Evolutionary conservation across 2,113 vertebrate species (phyloP).

Genomic region (Antigone vipio): DNA sequence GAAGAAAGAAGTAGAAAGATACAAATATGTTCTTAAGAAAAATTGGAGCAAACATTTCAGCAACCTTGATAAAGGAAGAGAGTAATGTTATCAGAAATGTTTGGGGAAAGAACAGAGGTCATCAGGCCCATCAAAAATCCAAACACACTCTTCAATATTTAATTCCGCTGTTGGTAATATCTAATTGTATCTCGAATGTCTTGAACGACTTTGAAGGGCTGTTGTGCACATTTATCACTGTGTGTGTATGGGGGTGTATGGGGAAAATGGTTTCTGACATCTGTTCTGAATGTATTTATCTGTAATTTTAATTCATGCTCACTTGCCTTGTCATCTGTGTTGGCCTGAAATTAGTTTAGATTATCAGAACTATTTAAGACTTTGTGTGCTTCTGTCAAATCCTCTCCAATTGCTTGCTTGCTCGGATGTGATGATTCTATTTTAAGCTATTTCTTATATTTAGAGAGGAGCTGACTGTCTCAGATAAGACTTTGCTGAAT

Average conservation of each 20-base stretch:
- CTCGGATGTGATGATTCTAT: not conserved
- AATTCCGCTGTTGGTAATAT: slow-evolving; percentile 25
- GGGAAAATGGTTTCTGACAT: slow-evolving; percentile 48
- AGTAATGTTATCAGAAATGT: not conserved
- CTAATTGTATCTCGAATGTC: slow-evolving; percentile 42
- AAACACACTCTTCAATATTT: slow-evolving; percentile 29
- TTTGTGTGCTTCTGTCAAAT: slow-evolving; percentile 49
- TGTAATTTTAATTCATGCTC: slow-evolving; percentile 66
- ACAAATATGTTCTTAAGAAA: not conserved
- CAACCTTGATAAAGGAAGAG: not conserved
- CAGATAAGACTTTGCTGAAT: not conserved
- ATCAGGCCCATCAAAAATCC: not conserved
- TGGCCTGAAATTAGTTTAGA: slow-evolving; percentile 49
- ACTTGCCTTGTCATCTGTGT: slow-evolving; percentile 57
- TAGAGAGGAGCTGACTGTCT: not conserved
- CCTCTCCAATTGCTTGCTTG: not conserved
- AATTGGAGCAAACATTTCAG: not conserved
- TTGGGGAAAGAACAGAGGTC: slow-evolving; percentile 10
- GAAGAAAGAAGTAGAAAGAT: not conserved
- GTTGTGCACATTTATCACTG: slow-evolving; percentile 19
- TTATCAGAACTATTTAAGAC: slow-evolving; percentile 54
- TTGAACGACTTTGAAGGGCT: slow-evolving; percentile 43
- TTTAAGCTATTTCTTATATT: not conserved
- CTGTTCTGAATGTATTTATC: slow-evolving; percentile 54
- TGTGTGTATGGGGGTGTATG: not conserved